Conservation (phyloP, 2,113 vertebrate species). For the Prochilodus magdalenae region DNA sequence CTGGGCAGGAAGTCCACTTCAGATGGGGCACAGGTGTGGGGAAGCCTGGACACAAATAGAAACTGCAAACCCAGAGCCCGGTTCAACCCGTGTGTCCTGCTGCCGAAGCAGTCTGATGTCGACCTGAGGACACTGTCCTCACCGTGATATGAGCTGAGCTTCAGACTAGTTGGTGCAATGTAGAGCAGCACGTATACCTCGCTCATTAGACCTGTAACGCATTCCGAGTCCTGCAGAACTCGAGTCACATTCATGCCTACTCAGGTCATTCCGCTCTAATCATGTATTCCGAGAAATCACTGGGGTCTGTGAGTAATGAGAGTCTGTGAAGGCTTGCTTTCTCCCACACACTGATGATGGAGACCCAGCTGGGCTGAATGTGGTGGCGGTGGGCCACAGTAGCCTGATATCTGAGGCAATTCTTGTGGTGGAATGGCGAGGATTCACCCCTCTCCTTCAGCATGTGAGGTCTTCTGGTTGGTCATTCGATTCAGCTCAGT, state of each 20-base stretch:
- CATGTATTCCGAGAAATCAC: not conserved
- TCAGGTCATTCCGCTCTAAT: not conserved
- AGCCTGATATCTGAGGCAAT: not conserved
- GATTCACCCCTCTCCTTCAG: not conserved
- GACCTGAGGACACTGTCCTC: not conserved
- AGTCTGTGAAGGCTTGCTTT: not conserved
- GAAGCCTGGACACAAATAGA: conserved; percentile 1
- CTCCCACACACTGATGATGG: conserved; percentile 6
- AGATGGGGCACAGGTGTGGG: not conserved
- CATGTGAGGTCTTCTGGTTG: not conserved
- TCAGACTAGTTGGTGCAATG: not conserved
- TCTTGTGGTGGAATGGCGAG: not conserved
- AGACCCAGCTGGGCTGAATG: conserved; percentile 2
- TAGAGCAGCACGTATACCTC: not conserved
- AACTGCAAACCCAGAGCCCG: not conserved
- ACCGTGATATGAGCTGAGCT: not conserved
- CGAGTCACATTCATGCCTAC: not conserved
- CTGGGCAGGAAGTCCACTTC: not conserved
- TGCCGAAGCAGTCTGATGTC: not conserved
- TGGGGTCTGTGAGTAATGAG: not conserved
- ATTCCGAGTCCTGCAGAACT: not conserved
- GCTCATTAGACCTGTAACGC: not conserved
- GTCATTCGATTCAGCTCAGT: no score
- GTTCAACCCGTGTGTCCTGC: not conserved
- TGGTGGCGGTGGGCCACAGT: not conserved